These are phyloP conservation scores for Centropyge bicolor DNA, from an alignment of 2,797 vertebrate genomes.

Conservation along the genomic window DNA sequence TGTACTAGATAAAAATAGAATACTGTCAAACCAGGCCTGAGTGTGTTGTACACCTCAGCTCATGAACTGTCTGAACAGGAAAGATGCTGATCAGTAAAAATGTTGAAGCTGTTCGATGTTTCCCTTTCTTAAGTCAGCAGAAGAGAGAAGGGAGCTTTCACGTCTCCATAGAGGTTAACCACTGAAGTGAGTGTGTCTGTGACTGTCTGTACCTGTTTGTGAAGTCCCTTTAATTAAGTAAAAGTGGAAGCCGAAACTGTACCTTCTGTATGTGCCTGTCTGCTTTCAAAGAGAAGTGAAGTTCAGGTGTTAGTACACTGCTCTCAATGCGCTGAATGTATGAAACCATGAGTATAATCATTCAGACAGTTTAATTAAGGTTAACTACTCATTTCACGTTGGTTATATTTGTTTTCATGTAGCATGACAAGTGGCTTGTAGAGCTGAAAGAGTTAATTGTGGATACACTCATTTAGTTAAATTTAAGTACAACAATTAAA, in stretches of 20 bases:
- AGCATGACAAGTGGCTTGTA: too few relatives aligned
- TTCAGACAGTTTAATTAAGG: background rate
- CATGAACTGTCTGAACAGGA: background rate
- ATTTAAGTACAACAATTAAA: background rate
- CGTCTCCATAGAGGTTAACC: constrained; percentile 22
- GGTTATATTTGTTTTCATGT: background rate
- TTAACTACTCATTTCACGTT: background rate
- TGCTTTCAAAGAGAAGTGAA: constrained; percentile 19
- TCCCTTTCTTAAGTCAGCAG: constrained; percentile 16
- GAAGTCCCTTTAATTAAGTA: constrained; percentile 4
- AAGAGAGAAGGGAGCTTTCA: constrained; percentile 4
- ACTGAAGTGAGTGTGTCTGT: constrained; percentile 15
- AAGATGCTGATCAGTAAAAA: constrained; percentile 13
- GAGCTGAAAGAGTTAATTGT: background rate
- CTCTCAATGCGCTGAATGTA: background rate
- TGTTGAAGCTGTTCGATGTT: background rate
- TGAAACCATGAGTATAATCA: background rate
- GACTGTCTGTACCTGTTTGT: constrained; percentile 24
- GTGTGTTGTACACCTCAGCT: background rate
- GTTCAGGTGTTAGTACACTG: background rate
- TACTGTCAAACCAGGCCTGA: background rate
- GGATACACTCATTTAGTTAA: background rate
- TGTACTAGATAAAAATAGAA: background rate
- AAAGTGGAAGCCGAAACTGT: constrained; percentile 23
- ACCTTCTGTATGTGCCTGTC: background rate